phyloP scores from a whole-genome alignment of 2,113 vertebrate genomes.

The Stigmatopora nigra region DNA sequence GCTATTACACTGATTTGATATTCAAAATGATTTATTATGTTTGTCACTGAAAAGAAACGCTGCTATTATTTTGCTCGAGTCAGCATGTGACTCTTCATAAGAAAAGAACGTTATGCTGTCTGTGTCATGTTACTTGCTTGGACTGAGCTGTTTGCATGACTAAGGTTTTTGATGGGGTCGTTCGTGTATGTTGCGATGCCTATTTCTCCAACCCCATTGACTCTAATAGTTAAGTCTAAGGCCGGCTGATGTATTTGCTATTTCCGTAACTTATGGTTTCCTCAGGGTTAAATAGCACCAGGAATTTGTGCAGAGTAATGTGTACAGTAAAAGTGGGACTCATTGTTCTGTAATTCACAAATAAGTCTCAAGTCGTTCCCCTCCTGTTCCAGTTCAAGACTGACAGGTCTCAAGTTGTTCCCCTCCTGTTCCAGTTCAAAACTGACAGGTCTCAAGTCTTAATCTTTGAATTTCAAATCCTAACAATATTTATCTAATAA shows the following conservation, averaged over 20 bases:
- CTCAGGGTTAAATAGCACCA: background rate
- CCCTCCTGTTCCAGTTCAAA: no score
- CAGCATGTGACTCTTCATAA: slow-evolving; percentile 6
- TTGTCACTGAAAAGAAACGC: slow-evolving; percentile 13
- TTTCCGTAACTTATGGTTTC: background rate
- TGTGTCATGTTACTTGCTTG: background rate
- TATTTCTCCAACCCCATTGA: background rate
- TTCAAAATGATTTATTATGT: background rate
- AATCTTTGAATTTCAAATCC: no score
- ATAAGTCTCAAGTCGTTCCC: no score
- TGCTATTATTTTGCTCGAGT: slow-evolving; percentile 22
- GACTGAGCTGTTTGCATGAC: background rate
- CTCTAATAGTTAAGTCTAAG: background rate
- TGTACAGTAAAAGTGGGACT: background rate
- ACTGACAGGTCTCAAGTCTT: no score
- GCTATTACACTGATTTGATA: slow-evolving; percentile 32
- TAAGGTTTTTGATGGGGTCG: background rate
- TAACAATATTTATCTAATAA: no score
- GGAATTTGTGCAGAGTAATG: background rate
- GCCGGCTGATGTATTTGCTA: background rate
- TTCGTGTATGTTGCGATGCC: background rate
- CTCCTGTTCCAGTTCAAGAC: no score
- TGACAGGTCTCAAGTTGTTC: no score
- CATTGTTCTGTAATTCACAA: background rate
- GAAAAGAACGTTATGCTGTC: background rate